Percentiles rank a stretch among this genome's conserved stretches.
These are phyloP conservation scores for Perodicticus potto DNA, from an alignment of 2,797 vertebrate genomes.

Conservation along the genomic window DNA sequence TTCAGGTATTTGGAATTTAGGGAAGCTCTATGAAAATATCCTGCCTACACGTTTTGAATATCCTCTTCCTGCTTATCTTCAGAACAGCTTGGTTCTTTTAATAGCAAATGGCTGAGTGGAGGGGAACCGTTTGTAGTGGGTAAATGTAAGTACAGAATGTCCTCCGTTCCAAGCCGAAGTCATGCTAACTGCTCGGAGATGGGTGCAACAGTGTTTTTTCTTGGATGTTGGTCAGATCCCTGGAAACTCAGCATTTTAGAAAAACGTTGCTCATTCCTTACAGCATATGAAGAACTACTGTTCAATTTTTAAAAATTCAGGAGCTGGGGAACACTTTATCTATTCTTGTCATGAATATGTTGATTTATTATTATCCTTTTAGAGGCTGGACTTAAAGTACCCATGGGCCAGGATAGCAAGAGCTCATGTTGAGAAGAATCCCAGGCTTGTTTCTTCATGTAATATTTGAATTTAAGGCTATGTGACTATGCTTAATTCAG, in stretches of 20 bases:
- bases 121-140: constrained; percentile 73
- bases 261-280: constrained; percentile 53
- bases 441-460: neutral
- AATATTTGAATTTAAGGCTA: neutral
- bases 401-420: neutral
- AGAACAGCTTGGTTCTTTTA: constrained; percentile 83
- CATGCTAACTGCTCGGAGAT: neutral
- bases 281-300: neutral
- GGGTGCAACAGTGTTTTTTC: neutral
- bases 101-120: constrained; percentile 80
- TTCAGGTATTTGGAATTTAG: constrained; percentile 80
- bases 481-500: neutral
- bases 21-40: constrained; percentile 78
- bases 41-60: constrained; percentile 82
- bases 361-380: constrained; percentile 22
- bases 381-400: neutral
- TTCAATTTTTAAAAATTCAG: neutral
- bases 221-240: constrained; percentile 20
- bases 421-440: neutral
- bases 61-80: constrained; percentile 82
- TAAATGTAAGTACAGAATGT: constrained; percentile 71
- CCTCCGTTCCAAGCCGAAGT: constrained; percentile 59
- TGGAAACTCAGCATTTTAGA: constrained; percentile 14
- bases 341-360: constrained; percentile 21
- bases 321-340: neutral